A percentile compares a stretch with the other conserved stretches of the same genome.
These are phyloP conservation scores for Rhagoletis zephyria DNA, from an alignment of 1,140 invertebrate genomes.

Conservation along the genomic window DNA sequence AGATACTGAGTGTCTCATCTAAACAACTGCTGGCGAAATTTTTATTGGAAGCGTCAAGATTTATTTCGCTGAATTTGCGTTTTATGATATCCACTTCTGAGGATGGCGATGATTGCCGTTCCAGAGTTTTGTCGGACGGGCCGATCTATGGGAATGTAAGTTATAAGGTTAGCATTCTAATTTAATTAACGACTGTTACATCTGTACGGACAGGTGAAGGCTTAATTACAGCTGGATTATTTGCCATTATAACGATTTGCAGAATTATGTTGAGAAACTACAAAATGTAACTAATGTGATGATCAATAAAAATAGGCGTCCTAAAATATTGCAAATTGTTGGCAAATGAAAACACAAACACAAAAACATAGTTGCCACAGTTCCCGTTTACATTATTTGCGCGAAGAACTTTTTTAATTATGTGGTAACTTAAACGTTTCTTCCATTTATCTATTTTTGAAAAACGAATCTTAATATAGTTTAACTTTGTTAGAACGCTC, in stretches of 20 bases:
- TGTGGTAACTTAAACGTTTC: too few species aligned
- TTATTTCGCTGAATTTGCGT: not conserved
- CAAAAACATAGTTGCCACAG: not conserved
- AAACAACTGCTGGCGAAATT: not conserved
- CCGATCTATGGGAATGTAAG: not conserved
- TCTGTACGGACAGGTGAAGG: not conserved
- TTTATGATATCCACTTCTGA: not conserved
- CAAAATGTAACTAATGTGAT: not conserved
- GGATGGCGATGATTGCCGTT: not conserved
- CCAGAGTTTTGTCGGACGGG: too few species aligned
- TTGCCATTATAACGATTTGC: not conserved
- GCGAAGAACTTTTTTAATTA: too few species aligned
- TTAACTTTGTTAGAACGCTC: too few species aligned
- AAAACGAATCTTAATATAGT: too few species aligned
- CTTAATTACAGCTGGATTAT: not conserved
- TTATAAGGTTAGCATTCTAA: not conserved
- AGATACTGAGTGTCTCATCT: constrained; percentile 32
- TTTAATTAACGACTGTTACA: not conserved
- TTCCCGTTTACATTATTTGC: not conserved
- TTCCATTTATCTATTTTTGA: too few species aligned
- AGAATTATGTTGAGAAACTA: not conserved
- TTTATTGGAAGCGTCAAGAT: constrained; percentile 1
- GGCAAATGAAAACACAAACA: not conserved
- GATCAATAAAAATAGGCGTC: too few species aligned
- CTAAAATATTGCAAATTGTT: not conserved